A percentile compares a stretch with the other conserved stretches of the same genome.
Evolutionary conservation across 23 tunicate species (phyloP).

Genomic region (Clavelina lepadiformis): DNA sequence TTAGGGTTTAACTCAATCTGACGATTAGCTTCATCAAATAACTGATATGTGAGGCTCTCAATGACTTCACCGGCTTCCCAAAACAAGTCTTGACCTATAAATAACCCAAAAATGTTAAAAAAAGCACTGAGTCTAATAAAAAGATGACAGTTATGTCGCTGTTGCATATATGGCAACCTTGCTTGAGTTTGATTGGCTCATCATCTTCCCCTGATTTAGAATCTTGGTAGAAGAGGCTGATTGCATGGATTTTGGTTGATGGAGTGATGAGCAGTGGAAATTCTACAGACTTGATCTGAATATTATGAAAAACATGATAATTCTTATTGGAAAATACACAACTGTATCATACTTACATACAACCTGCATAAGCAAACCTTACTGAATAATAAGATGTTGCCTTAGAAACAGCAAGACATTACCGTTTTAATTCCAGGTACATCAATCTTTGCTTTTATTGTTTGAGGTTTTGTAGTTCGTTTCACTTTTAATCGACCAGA

Average conservation of each 20-base stretch:
- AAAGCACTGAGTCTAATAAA: background rate
- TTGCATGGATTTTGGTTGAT: slow-evolving; percentile 50
- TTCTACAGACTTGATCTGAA: slow-evolving; percentile 43
- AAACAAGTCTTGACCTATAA: slow-evolving; percentile 74
- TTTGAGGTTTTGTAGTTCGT: slow-evolving; percentile 25
- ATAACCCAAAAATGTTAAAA: too few relatives aligned
- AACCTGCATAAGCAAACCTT: too few relatives aligned
- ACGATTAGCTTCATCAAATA: slow-evolving; percentile 77
- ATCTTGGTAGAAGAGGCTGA: slow-evolving; percentile 52
- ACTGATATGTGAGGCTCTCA: slow-evolving; percentile 38
- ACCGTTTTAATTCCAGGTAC: slow-evolving; percentile 43
- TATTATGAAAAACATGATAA: too few relatives aligned
- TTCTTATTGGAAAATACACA: too few relatives aligned
- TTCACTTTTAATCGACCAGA: slow-evolving; percentile 54
- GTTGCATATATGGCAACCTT: slow-evolving; percentile 19
- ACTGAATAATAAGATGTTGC: too few relatives aligned
- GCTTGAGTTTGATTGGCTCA: slow-evolving; percentile 47
- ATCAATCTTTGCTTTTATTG: slow-evolving; percentile 44
- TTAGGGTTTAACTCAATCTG: slow-evolving; percentile 26
- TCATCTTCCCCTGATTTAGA: slow-evolving; percentile 23
- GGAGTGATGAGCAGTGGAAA: slow-evolving; percentile 47
- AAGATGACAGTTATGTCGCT: background rate
- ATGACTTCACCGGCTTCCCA: slow-evolving; percentile 68
- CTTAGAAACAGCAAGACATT: too few relatives aligned
- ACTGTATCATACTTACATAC: too few relatives aligned